These are phyloP conservation scores for Vulpes vulpes DNA, from an alignment of 2,113 vertebrate genomes.

Conservation along the genomic window DNA sequence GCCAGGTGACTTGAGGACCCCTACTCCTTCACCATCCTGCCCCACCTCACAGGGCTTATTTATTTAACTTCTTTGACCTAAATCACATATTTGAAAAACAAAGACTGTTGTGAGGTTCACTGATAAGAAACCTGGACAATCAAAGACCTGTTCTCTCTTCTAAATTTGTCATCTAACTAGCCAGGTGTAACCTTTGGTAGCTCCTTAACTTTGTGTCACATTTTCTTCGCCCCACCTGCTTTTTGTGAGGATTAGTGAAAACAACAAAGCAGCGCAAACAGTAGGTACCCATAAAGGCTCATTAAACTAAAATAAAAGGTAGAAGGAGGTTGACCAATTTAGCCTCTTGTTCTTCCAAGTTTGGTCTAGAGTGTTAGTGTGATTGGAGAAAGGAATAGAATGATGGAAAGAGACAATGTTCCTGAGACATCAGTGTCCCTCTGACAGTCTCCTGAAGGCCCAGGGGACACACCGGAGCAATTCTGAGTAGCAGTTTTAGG, in stretches of 20 bases:
- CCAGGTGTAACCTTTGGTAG: neutral
- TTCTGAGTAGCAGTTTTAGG: neutral
- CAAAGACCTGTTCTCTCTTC: neutral
- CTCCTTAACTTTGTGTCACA: neutral
- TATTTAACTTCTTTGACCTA: neutral
- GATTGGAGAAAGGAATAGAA: neutral
- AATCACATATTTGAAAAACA: neutral
- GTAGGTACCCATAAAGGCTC: neutral
- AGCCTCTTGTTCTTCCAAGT: neutral
- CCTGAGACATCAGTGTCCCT: neutral
- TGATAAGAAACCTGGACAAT: neutral
- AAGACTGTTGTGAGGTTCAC: neutral
- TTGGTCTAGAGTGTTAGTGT: neutral
- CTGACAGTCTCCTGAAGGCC: neutral
- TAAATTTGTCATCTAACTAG: neutral
- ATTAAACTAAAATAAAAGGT: conserved; percentile 1
- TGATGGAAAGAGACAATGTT: neutral
- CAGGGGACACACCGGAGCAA: neutral
- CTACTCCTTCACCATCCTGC: too few species aligned
- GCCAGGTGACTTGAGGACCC: too few species aligned
- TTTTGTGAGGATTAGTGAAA: neutral
- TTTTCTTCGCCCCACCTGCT: neutral
- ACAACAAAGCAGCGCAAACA: neutral
- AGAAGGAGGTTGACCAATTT: neutral
- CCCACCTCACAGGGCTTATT: neutral